Percentiles rank a stretch among this genome's conserved stretches.
Evolutionary conservation across 2,797 vertebrate species (phyloP).

Genomic region (Hyperoplus immaculatus): DNA sequence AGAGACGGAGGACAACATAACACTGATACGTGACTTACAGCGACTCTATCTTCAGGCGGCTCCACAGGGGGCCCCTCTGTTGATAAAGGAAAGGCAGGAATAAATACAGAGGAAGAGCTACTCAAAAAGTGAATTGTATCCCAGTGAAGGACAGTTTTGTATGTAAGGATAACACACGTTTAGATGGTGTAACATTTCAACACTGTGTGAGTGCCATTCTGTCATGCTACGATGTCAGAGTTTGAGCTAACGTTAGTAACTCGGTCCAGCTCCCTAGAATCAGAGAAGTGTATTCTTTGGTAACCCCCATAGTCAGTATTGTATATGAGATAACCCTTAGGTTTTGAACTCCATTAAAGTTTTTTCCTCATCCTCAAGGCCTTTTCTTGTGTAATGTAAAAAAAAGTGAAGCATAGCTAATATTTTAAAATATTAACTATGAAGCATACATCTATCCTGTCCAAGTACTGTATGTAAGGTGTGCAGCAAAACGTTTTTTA

Average conservation of each 20-base stretch:
- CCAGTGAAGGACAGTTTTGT: not conserved
- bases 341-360: not conserved
- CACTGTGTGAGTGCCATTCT: not conserved
- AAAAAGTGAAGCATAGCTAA: not conserved
- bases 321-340: too few relatives aligned
- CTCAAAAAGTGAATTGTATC: constrained; percentile 12
- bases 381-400: not conserved
- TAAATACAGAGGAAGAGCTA: constrained; percentile 14
- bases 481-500: too few relatives aligned
- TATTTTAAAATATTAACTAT: not conserved
- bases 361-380: not conserved
- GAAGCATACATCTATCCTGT: not conserved
- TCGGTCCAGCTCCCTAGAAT: not conserved
- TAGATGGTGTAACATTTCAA: not conserved
- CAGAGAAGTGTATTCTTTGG: too few relatives aligned
- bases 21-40: constrained; percentile 88
- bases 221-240: not conserved
- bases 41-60: constrained; percentile 91
- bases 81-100: constrained; percentile 7
- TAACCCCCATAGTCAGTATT: too few relatives aligned
- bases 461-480: too few relatives aligned
- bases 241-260: not conserved
- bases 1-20: not conserved
- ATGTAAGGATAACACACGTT: not conserved
- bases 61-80: constrained; percentile 79